Conservation (phyloP, 1,140 invertebrate genomes). For the Drosophila sp. region DNA sequence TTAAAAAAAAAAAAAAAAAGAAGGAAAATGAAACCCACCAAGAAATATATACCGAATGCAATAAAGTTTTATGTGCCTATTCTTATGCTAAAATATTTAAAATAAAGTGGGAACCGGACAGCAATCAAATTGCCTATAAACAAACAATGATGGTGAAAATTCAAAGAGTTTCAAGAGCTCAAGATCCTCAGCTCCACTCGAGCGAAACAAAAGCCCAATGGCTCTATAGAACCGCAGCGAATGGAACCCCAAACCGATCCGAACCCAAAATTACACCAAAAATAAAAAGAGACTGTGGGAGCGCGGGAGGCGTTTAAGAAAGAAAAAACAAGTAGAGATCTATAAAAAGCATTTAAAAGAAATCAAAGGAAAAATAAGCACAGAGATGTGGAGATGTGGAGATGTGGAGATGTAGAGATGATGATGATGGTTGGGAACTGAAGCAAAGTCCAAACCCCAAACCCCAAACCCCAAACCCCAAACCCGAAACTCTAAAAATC, state of each 20-base stretch:
- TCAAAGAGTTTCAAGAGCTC: constrained; percentile 37
- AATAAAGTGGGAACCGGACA: constrained; percentile 41
- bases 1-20: background rate
- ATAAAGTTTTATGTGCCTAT: constrained; percentile 71
- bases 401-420: constrained; percentile 62
- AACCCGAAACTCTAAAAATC: constrained; percentile 26
- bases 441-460: constrained; percentile 41
- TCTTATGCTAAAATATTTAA: constrained; percentile 73
- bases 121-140: constrained; percentile 65
- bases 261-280: background rate
- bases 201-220: constrained; percentile 73
- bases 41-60: constrained; percentile 57
- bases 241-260: constrained; percentile 20
- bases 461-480: constrained; percentile 37
- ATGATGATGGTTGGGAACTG: constrained; percentile 46
- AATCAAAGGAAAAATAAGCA: constrained; percentile 71
- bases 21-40: constrained; percentile 54
- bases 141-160: constrained; percentile 64
- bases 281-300: constrained; percentile 62
- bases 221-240: constrained; percentile 69
- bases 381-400: constrained; percentile 44
- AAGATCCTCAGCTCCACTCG: constrained; percentile 26
- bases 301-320: constrained; percentile 74
- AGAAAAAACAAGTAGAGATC: constrained; percentile 29
- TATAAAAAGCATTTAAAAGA: constrained; percentile 67